Base-by-base conservation (phyloP, 2,113 vertebrate genomes). In the Charadrius vociferus region DNA sequence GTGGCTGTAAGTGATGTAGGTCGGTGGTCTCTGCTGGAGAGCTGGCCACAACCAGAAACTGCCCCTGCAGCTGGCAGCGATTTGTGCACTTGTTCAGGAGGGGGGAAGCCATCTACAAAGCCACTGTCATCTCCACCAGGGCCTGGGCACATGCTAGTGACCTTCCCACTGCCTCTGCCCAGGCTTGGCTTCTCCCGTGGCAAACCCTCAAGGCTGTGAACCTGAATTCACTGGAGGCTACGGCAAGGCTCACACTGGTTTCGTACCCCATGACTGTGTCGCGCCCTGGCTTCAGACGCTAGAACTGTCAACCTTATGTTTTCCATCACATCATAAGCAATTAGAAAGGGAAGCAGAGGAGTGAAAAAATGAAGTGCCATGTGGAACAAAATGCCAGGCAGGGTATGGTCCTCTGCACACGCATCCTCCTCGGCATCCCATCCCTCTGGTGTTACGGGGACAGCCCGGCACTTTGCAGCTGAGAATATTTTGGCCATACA, bases 121-220 rank as follows among this genome's bases (percentile, higher is more conserved):
- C 12, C 29, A 13, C 9, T 52, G 14, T 18, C 13, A 9, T 67
- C 47, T 50, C 16, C 2, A 0, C 34, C 2, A 1, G 18, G 12
- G n/a, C 26, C 55, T 16, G 7, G 29, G 21, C 19, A 26, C 8
- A 14, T 1, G 0, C 16, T 23, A n/a, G 17, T n/a, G 14, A 55
- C 21, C 3, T 4, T 63, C 34, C 23, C 29, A 7, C 37, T 56
- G 55, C 34, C 47, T 43, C 24, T 79, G 41, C 34, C n/a, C 21
- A 58, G 47, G 29, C 23, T 68, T 1, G 0, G 43, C 17, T 74
- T 82, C 32, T 70, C 21, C 74, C 59, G 23, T 2, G 10, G 63
- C 27, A 88, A 63, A 91, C 71, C 14, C 17, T 37, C n/a, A 29
- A n/a, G 15, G 34, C 19, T 12, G 23, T 1, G 0, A 37, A 20